These are phyloP conservation scores for Gambusia holbrooki DNA, from an alignment of 2,113 vertebrate species.

Conservation along the genomic window DNA sequence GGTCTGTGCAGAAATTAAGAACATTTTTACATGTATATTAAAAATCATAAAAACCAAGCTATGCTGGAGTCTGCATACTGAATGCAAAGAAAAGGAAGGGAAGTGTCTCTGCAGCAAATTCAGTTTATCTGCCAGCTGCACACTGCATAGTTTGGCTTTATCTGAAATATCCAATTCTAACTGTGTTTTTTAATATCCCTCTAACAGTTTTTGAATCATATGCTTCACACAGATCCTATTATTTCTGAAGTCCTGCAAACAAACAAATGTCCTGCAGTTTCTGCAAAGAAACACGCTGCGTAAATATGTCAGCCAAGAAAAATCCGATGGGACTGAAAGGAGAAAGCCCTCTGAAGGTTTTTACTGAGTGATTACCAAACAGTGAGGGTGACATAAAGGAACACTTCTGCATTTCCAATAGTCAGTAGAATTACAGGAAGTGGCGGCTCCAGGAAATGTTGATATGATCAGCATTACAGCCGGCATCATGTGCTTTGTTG, in stretches of 20 bases:
- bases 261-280: background rate
- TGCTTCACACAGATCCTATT: background rate
- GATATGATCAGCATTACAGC: background rate
- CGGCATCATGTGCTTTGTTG: background rate
- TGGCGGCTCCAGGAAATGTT: background rate
- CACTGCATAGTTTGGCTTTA: background rate
- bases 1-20: background rate
- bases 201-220: background rate
- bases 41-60: background rate
- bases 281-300: background rate
- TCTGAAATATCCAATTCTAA: background rate
- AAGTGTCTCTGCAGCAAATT: background rate
- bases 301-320: background rate
- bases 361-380: background rate
- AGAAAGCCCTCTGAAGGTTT: background rate
- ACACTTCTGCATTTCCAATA: constrained; percentile 1
- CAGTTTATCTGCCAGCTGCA: background rate
- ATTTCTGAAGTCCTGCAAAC: constrained; percentile 1
- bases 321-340: background rate
- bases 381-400: background rate
- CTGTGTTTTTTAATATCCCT: background rate
- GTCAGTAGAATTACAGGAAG: background rate
- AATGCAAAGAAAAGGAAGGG: background rate
- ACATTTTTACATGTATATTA: background rate
- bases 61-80: too few relatives aligned